Conservation (phyloP, 35 echinoderm and acorn worm genomes). For the Anneissia japonica region DNA sequence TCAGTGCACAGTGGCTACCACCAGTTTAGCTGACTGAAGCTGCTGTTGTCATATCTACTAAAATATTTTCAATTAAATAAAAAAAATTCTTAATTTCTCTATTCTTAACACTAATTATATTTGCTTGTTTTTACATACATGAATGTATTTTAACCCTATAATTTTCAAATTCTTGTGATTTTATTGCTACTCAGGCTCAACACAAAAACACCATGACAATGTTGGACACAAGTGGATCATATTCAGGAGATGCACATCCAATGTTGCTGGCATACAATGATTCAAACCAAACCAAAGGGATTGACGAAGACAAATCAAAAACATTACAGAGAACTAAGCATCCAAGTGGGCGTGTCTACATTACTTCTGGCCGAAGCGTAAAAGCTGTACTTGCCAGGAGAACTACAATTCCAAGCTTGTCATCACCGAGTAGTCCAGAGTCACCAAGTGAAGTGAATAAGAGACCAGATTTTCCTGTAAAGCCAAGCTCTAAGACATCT, state of each 20-base stretch:
- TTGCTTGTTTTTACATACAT: too few relatives aligned
- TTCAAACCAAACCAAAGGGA: background rate
- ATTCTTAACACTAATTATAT: too few relatives aligned
- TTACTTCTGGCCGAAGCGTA: background rate
- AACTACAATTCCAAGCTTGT: background rate
- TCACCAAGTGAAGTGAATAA: background rate
- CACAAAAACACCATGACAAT: constrained; percentile 36
- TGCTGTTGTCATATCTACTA: too few relatives aligned
- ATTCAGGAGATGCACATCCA: background rate
- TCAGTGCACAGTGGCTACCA: too few relatives aligned
- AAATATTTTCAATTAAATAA: too few relatives aligned
- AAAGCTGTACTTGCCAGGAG: background rate
- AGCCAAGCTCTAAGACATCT: background rate
- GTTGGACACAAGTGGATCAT: constrained; percentile 14
- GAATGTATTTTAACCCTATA: background rate
- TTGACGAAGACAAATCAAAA: background rate
- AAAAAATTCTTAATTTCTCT: too few relatives aligned
- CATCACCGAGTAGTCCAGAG: background rate
- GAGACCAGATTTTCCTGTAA: background rate
- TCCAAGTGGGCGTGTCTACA: too few relatives aligned
- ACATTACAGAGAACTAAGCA: background rate
- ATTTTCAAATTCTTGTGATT: background rate
- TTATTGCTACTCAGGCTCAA: constrained; percentile 19
- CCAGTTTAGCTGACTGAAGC: too few relatives aligned
- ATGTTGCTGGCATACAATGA: background rate